These are phyloP conservation scores for Neopipo cinnamomea DNA, from an alignment of 2,113 vertebrate species.

Conservation along the genomic window DNA sequence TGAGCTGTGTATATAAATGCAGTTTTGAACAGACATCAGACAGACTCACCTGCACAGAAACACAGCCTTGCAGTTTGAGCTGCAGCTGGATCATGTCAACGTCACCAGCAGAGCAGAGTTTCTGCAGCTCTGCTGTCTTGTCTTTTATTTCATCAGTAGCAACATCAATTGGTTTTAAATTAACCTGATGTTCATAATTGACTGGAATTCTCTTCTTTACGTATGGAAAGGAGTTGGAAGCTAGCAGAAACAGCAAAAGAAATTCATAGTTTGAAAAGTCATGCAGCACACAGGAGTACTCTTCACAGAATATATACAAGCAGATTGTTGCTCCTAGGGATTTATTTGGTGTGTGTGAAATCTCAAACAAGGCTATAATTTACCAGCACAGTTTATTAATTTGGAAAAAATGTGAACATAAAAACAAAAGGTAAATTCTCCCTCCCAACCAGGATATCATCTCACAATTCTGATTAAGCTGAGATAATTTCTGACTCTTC, in stretches of 20 bases:
- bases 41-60: conserved; percentile 89
- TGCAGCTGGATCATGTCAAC: conserved; percentile 98
- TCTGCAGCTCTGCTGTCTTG: conserved; percentile 86
- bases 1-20: neutral
- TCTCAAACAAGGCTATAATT: neutral
- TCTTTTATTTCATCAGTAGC: conserved; percentile 94
- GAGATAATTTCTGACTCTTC: neutral
- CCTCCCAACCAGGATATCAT: neutral
- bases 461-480: neutral
- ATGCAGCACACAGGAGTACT: neutral
- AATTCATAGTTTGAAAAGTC: neutral
- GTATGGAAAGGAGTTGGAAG: conserved; percentile 88
- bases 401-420: neutral
- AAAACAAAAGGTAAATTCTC: neutral
- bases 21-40: neutral
- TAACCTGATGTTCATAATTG: conserved; percentile 85
- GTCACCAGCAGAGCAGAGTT: conserved; percentile 85
- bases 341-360: neutral
- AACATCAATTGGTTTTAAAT: conserved; percentile 93
- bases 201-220: conserved; percentile 97
- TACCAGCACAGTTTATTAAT: neutral
- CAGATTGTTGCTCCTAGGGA: neutral
- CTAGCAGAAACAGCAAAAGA: conserved; percentile 66
- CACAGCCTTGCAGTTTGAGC: conserved; percentile 94
- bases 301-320: neutral